Evolutionary conservation across 2,797 vertebrate species (phyloP).

Genomic region (Myotis planiceps): DNA sequence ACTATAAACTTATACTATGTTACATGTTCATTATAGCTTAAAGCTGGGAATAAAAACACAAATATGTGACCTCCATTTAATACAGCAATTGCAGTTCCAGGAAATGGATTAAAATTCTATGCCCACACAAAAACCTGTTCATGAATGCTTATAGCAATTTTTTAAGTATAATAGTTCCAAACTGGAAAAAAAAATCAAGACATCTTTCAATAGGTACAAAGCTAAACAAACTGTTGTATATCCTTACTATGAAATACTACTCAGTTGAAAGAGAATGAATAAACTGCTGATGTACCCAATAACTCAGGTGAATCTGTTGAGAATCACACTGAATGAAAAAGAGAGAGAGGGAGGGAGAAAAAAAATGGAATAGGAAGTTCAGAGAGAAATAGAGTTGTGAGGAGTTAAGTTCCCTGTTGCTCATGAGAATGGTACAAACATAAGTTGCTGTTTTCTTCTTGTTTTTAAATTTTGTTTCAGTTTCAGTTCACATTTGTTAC

Average conservation of each 20-base stretch:
- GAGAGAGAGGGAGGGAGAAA: fast-evolving
- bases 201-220: not conserved
- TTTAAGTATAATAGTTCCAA: not conserved
- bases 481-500: not conserved
- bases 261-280: not conserved
- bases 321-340: not conserved
- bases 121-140: not conserved
- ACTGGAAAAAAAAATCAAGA: not conserved
- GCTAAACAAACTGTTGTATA: not conserved
- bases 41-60: not conserved
- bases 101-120: not conserved
- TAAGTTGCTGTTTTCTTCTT: not conserved
- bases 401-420: not conserved
- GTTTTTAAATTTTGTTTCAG: not conserved
- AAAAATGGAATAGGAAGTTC: not conserved
- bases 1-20: not conserved
- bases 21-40: not conserved
- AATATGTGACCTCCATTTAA: not conserved
- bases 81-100: not conserved
- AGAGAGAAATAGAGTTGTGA: not conserved
- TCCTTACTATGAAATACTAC: not conserved
- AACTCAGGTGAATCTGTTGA: not conserved
- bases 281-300: not conserved
- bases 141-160: not conserved
- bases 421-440: not conserved